Evolutionary conservation across 2,888 invertebrate species (phyloP).

Genomic region (Pseudanteris insignis): DNA sequence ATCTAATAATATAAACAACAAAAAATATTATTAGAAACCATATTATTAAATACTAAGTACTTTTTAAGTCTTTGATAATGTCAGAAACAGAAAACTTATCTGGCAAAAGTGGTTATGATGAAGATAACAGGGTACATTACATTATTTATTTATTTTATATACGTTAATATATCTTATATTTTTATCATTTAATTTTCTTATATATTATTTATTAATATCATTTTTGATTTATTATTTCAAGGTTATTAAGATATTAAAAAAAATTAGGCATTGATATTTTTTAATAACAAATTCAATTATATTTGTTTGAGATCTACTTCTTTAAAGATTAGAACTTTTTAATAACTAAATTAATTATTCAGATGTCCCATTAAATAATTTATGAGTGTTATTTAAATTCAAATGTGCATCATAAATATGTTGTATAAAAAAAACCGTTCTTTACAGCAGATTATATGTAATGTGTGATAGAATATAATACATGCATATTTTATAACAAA

Average conservation of each 20-base stretch:
- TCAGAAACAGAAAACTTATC: conserved; percentile 25
- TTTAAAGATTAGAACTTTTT: neutral
- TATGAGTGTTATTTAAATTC: neutral
- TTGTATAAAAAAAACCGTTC: no score
- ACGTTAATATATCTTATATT: no score
- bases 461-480: neutral
- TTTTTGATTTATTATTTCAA: no score
- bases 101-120: conserved; percentile 29
- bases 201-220: no score
- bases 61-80: conserved; percentile 5
- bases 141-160: no score
- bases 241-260: no score
- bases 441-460: no score
- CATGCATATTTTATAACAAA: neutral
- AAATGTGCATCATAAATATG: no score
- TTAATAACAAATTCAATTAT: neutral
- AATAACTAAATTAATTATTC: no score
- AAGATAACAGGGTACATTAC: conserved; percentile 33
- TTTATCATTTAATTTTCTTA: no score
- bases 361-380: no score
- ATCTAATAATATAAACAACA: no score
- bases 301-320: neutral
- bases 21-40: neutral
- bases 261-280: neutral
- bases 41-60: neutral